phyloP scores from a whole-genome alignment of 2,888 invertebrate genomes.

The Apodemia mormo region DNA sequence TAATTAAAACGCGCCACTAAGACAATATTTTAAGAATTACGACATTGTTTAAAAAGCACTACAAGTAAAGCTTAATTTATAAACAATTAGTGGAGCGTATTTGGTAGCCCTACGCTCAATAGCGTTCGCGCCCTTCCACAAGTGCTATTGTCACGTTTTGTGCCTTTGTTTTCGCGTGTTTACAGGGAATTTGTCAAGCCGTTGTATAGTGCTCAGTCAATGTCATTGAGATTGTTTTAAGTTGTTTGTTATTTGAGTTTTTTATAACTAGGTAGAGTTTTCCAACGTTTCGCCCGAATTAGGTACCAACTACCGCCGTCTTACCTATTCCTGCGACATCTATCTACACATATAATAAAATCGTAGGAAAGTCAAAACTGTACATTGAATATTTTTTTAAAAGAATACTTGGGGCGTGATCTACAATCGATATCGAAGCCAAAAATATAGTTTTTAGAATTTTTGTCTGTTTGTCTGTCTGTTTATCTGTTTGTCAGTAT shows the following conservation, averaged over 20 bases:
- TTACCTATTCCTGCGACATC: too few species aligned
- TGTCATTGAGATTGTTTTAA: conserved; percentile 49
- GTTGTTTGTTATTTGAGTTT: conserved; percentile 45
- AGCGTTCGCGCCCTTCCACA: conserved; percentile 13
- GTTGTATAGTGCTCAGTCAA: conserved; percentile 59
- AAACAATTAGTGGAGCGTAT: conserved; percentile 9
- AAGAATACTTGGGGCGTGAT: too few species aligned
- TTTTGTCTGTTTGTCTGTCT: too few species aligned
- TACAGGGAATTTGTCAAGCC: conserved; percentile 50
- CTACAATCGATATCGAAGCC: too few species aligned
- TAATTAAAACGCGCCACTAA: neutral
- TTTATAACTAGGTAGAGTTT: conserved; percentile 26
- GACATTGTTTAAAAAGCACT: conserved; percentile 1
- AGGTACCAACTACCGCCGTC: too few species aligned
- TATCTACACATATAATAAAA: too few species aligned
- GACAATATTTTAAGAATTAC: neutral
- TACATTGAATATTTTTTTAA: too few species aligned
- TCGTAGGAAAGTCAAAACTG: too few species aligned
- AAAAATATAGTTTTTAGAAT: too few species aligned
- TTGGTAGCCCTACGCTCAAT: conserved; percentile 10
- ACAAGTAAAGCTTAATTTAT: neutral
- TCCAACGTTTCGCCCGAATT: too few species aligned
- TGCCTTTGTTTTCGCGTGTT: conserved; percentile 58
- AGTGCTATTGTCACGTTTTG: conserved; percentile 45
- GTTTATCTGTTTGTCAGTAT: too few species aligned